Percentiles rank a stretch among this genome's conserved stretches.
Conservation (phyloP, 2,888 invertebrate genomes). For the Blastobasis adustella region DNA sequence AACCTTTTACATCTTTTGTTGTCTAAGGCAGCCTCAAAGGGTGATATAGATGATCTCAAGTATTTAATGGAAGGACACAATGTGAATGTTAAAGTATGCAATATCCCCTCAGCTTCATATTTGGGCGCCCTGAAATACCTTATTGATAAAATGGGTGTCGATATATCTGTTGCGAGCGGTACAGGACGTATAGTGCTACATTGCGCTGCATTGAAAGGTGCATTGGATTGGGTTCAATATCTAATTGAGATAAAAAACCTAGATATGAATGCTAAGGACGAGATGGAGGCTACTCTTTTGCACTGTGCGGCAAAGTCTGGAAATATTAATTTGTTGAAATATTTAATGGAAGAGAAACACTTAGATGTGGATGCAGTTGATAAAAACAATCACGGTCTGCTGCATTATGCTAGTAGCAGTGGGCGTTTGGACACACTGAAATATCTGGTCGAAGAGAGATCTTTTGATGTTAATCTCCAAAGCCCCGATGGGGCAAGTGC, state of each 20-base stretch:
- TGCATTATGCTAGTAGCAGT: not conserved
- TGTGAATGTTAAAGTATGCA: no score
- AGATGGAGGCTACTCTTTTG: not conserved
- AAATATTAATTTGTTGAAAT: conserved; percentile 2
- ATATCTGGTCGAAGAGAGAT: not conserved
- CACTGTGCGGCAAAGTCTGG: not conserved
- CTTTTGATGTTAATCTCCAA: no score
- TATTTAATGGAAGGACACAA: no score
- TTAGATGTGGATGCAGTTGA: not conserved
- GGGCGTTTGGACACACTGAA: not conserved
- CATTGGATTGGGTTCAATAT: not conserved
- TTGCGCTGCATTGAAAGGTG: not conserved
- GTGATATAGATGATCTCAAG: no score
- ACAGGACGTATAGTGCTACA: not conserved
- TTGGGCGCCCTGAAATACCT: no score
- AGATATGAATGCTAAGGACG: not conserved
- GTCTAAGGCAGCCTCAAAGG: no score
- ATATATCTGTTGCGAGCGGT: no score
- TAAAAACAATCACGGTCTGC: not conserved
- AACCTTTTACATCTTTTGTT: no score
- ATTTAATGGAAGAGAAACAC: conserved; percentile 3
- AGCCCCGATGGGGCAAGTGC: not conserved
- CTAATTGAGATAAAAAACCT: not conserved
- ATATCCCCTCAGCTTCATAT: no score
- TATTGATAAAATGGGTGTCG: no score